Conservation (phyloP, 2,113 vertebrate species). For the Microtus richardsoni region DNA sequence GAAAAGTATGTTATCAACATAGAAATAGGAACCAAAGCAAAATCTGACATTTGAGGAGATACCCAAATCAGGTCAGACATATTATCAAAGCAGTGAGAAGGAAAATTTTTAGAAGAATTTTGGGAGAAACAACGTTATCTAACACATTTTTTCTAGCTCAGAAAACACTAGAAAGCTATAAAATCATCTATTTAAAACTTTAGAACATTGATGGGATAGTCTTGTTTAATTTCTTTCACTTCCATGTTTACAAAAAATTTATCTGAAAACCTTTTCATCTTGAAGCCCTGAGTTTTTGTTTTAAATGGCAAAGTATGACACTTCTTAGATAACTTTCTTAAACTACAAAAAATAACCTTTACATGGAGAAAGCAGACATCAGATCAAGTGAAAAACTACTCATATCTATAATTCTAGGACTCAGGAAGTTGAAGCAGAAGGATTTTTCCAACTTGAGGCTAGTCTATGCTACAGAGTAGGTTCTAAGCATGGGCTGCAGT, state of each 20-base stretch:
- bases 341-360: neutral
- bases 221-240: neutral
- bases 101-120: constrained; percentile 29
- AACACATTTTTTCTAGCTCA: neutral
- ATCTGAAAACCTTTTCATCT: constrained; percentile 34
- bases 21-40: neutral
- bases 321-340: neutral
- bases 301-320: constrained; percentile 19
- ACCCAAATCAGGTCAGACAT: neutral
- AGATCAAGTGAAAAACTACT: constrained; percentile 35
- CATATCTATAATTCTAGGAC: neutral
- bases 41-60: neutral
- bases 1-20: neutral
- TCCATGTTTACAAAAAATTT: neutral
- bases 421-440: neutral
- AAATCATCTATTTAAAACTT: neutral
- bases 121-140: neutral
- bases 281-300: neutral
- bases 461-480: neutral
- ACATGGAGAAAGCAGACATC: neutral
- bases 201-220: neutral
- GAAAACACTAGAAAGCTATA: neutral
- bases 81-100: neutral
- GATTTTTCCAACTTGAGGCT: neutral
- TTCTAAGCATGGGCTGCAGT: neutral